Percentiles rank a stretch among this genome's conserved stretches.
Evolutionary conservation across 2,888 invertebrate genomes (phyloP).

Genomic region (Poecilus cupreus): DNA sequence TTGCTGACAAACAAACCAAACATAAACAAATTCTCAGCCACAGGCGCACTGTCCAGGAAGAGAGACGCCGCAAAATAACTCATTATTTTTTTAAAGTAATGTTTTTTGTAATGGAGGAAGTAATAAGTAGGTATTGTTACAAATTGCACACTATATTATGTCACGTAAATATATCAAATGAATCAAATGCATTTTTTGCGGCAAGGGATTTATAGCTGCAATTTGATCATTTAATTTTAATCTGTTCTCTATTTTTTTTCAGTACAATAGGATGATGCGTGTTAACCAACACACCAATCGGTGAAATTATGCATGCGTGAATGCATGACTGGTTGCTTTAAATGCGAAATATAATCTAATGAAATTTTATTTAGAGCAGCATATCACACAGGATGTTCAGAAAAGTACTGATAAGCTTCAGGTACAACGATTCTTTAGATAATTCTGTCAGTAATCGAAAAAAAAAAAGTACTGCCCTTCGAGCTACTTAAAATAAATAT

Average conservation of each 20-base stretch:
- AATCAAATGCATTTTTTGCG: not conserved
- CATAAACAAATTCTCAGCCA: not conserved
- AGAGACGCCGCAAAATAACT: not conserved
- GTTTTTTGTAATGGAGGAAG: not conserved
- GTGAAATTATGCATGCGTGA: not conserved
- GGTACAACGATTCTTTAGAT: too few relatives aligned
- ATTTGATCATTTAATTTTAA: slow-evolving; percentile 1
- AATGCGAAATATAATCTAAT: too few relatives aligned
- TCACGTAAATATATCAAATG: not conserved
- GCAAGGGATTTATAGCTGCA: not conserved
- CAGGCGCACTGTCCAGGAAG: not conserved
- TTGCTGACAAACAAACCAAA: slow-evolving; percentile 16
- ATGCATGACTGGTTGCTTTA: not conserved
- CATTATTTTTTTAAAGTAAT: not conserved
- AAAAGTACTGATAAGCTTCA: too few relatives aligned
- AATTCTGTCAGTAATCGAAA: too few relatives aligned
- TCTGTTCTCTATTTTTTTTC: not conserved
- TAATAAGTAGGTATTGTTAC: not conserved
- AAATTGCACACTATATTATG: not conserved
- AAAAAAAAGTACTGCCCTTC: too few relatives aligned
- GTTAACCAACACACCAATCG: not conserved
- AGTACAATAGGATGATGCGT: not conserved
- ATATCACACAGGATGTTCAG: too few relatives aligned
- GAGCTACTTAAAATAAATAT: too few relatives aligned
- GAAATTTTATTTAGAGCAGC: too few relatives aligned